Percentiles rank a stretch among this genome's conserved stretches.
Evolutionary conservation across 1,140 invertebrate genomes (phyloP).

Genomic region (Euschistus heros): DNA sequence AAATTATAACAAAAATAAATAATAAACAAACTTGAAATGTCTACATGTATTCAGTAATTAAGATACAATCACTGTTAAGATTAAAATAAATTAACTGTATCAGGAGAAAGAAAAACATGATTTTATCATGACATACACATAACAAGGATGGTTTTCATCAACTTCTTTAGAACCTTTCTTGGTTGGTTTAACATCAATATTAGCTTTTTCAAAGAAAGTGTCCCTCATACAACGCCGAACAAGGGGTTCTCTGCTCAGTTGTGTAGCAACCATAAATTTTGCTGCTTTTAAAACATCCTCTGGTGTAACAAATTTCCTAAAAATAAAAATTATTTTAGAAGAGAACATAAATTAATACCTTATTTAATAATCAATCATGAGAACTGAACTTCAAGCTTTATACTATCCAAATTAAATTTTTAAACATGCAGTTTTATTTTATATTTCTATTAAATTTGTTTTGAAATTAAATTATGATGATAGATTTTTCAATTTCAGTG

Average conservation of each 20-base stretch:
- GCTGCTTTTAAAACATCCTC: constrained; percentile 80
- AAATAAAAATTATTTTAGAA: constrained; percentile 3
- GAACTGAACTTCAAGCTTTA: constrained; percentile 17
- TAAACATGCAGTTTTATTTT: too few species aligned
- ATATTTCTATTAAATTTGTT: too few species aligned
- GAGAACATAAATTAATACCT: neutral
- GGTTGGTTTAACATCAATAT: constrained; percentile 71
- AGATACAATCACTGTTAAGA: neutral
- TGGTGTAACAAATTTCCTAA: constrained; percentile 43
- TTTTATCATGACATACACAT: constrained; percentile 36
- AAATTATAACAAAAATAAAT: constrained; percentile 13
- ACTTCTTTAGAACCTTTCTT: constrained; percentile 87
- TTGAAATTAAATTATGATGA: too few species aligned
- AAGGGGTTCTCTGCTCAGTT: constrained; percentile 83
- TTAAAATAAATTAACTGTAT: neutral
- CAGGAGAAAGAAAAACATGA: neutral
- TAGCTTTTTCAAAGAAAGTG: constrained; percentile 83
- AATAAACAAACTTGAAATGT: too few species aligned
- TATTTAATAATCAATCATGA: neutral
- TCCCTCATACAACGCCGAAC: constrained; percentile 77
- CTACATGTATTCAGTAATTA: neutral
- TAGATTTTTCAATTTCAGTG: too few species aligned
- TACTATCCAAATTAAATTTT: too few species aligned
- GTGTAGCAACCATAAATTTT: constrained; percentile 88
- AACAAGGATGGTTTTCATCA: constrained; percentile 85